Base-by-base conservation (phyloP, 2,888 invertebrate genomes). In the Drosophila macrospina region DNA sequence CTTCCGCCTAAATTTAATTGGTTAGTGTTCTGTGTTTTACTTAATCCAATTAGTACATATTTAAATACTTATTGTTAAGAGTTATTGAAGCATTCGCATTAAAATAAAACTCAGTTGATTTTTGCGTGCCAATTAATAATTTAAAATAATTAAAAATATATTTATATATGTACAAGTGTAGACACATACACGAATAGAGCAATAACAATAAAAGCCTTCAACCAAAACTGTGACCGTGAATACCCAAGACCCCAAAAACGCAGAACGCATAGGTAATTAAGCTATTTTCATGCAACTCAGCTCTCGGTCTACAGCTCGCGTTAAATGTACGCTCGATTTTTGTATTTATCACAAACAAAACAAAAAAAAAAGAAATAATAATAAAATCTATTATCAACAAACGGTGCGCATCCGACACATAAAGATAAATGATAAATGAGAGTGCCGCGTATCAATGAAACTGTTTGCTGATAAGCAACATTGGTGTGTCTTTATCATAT, bases 271-370 rank as follows among this genome's bases (percentile, higher is more conserved):
- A 69, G 80, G 62, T 87, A 81, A 84, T 84, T 78, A 74, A 75
- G 71, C 61, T 42, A 88, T 86, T 83, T 78, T 69, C 71, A 83
- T 87, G 86, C 88, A 75, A 42, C 54, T 56, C 70, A 55, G 65
- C 75, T 32, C 42, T 32, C 75, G 10, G 52, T 34, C 52, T 32
- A 51, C 74, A 59, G 56, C 48, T 42, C 24, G 20, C 42, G 24
- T 28, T 13, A 34, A 28, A 60, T n/a, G 8, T 48, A 48, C 36
- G n/a, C 7, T 7, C 15, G 24, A 32, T 8, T 34, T 44, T 56
- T 41, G 45, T 15, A 20, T n/a, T n/a, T n/a, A n/a, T n/a, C n/a
- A n/a, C n/a, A n/a, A n/a, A n/a, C n/a, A n/a, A n/a, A n/a, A n/a
- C n/a, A n/a, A n/a, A n/a, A n/a, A n/a, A n/a, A n/a, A n/a, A n/a